Conservation (phyloP, 1,140 invertebrate genomes). For the Kradibia gibbosae region DNA sequence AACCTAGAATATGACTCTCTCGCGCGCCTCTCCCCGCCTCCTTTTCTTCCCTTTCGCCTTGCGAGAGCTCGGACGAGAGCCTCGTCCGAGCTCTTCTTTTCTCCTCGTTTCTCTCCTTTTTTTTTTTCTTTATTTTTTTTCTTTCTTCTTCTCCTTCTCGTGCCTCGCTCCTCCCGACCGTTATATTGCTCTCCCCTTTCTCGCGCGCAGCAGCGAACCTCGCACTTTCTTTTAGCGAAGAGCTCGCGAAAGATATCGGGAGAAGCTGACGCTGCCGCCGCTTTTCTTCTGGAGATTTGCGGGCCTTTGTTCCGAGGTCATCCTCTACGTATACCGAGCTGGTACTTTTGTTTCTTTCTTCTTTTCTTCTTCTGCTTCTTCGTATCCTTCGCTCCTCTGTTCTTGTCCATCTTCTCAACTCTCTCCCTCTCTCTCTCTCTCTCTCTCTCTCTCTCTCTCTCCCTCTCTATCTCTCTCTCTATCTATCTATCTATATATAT, state of each 20-base stretch:
- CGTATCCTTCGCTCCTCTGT: too few relatives aligned
- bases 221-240: slow-evolving; percentile 47
- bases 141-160: slow-evolving; percentile 1
- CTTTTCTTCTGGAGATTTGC: slow-evolving; percentile 22
- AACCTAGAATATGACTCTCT: slow-evolving; percentile 20
- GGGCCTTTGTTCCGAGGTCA: slow-evolving; percentile 39
- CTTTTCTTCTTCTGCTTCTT: not conserved
- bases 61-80: not conserved
- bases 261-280: slow-evolving; percentile 5
- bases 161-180: slow-evolving; percentile 5
- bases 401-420: not conserved
- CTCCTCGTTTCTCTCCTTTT: slow-evolving; percentile 34
- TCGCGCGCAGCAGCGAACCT: slow-evolving; percentile 7
- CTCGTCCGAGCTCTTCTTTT: slow-evolving; percentile 33
- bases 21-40: not conserved
- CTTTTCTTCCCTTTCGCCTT: slow-evolving; percentile 15
- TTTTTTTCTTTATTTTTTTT: slow-evolving; percentile 9
- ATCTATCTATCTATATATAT: not conserved
- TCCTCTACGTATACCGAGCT: not conserved
- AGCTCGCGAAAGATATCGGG: slow-evolving; percentile 17
- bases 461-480: not conserved
- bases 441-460: not conserved
- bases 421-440: not conserved
- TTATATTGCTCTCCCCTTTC: slow-evolving; percentile 35
- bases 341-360: not conserved